A percentile compares a stretch with the other conserved stretches of the same genome.
These are phyloP conservation scores for Tachina lurida DNA, from an alignment of 2,888 invertebrate genomes.

Conservation along the genomic window DNA sequence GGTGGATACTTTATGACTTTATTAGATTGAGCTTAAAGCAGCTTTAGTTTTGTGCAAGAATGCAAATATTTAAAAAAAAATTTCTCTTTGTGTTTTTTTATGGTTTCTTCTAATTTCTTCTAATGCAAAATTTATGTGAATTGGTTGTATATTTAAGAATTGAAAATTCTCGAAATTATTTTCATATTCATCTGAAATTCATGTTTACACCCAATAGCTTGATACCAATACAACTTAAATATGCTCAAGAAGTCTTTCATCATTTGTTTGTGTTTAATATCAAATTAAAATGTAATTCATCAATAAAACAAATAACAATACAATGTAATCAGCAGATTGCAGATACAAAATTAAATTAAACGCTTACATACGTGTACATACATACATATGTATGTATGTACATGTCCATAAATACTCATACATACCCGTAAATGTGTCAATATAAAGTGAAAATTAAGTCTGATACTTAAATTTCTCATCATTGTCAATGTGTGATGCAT, in stretches of 20 bases:
- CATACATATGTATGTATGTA: not conserved
- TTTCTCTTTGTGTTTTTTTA: too few species aligned
- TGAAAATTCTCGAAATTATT: not conserved
- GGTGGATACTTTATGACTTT: too few species aligned
- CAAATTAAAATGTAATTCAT: constrained; percentile 71
- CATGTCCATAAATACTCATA: not conserved
- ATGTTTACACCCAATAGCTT: constrained; percentile 3
- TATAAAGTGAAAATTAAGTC: constrained; percentile 36
- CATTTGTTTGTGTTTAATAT: constrained; percentile 64
- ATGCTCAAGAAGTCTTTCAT: constrained; percentile 20
- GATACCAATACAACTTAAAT: constrained; percentile 26
- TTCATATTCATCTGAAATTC: not conserved
- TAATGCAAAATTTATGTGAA: too few species aligned
- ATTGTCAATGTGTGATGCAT: constrained; percentile 2
- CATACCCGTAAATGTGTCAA: constrained; percentile 28
- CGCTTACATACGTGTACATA: constrained; percentile 25
- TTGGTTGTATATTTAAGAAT: not conserved
- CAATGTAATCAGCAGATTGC: constrained; percentile 70
- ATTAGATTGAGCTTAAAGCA: too few species aligned
- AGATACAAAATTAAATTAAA: constrained; percentile 67
- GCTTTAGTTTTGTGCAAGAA: too few species aligned
- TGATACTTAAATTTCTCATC: constrained; percentile 40
- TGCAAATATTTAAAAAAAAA: too few species aligned
- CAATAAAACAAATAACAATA: constrained; percentile 70
- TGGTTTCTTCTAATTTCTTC: too few species aligned